Percentiles rank a stretch among this genome's conserved stretches.
Evolutionary conservation across 2,888 invertebrate species (phyloP).

Genomic region (Lydus trimaculatus): DNA sequence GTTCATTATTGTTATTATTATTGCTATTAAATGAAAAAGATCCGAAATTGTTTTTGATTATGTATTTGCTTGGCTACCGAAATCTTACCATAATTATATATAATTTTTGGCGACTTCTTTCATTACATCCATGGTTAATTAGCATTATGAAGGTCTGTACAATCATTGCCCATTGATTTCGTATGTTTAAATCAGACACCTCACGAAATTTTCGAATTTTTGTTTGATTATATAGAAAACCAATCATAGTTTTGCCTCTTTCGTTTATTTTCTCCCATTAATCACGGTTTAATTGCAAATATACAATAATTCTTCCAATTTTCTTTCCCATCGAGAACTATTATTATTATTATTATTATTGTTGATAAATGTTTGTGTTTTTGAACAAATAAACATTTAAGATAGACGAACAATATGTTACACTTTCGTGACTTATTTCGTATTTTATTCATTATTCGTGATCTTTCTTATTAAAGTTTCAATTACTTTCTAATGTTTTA

Average conservation of each 20-base stretch:
- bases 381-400: not conserved
- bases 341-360: not conserved
- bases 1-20: not conserved
- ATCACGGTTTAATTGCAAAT: not conserved
- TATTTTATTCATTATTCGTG: conserved; percentile 33
- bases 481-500: conserved; percentile 32
- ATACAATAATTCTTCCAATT: not conserved
- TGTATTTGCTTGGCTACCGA: conserved; percentile 4
- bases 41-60: not conserved
- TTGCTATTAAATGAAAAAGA: not conserved
- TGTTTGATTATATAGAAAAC: not conserved
- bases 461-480: conserved; percentile 20
- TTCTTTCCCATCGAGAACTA: not conserved
- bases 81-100: not conserved
- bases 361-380: not conserved
- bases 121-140: not conserved
- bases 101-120: not conserved
- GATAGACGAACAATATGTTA: conserved; percentile 17
- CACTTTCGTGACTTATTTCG: conserved; percentile 38
- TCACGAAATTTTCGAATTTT: not conserved
- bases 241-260: no score
- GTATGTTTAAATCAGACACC: not conserved
- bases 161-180: not conserved
- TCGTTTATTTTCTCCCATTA: not conserved
- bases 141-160: not conserved